phyloP scores from a whole-genome alignment of 2,888 invertebrate species.

The Eudasyphora cyanicolor region DNA sequence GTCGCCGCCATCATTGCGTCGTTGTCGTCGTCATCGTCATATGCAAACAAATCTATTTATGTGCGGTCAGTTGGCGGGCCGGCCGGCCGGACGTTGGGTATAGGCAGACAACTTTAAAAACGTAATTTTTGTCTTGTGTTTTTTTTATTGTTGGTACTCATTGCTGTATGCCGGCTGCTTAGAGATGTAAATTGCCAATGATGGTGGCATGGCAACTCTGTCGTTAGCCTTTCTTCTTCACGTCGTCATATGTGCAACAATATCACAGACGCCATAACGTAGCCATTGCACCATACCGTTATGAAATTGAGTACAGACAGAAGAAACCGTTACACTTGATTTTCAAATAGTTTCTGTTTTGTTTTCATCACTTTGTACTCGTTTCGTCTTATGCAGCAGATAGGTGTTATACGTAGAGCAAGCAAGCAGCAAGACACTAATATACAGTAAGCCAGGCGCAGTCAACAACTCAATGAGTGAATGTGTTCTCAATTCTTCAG shows the following conservation, averaged over 20 bases:
- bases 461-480: conserved; percentile 7
- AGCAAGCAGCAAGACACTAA: neutral
- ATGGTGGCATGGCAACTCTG: conserved; percentile 15
- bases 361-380: conserved; percentile 33
- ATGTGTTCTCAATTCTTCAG: conserved; percentile 12
- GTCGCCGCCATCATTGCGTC: neutral
- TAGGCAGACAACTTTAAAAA: neutral
- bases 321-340: conserved; percentile 29
- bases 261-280: neutral
- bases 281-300: conserved; percentile 31
- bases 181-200: too few species aligned
- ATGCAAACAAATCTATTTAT: conserved; percentile 7
- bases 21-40: neutral
- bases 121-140: neutral
- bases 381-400: neutral
- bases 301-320: conserved; percentile 24
- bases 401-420: too few species aligned
- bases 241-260: neutral
- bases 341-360: conserved; percentile 34
- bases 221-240: neutral
- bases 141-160: neutral
- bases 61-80: neutral
- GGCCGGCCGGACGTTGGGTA: neutral
- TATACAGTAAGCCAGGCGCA: neutral
- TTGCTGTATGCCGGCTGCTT: neutral